A percentile compares a stretch with the other conserved stretches of the same genome.
Evolutionary conservation across 2,113 vertebrate genomes (phyloP).

Genomic region (Silurus meridionalis): DNA sequence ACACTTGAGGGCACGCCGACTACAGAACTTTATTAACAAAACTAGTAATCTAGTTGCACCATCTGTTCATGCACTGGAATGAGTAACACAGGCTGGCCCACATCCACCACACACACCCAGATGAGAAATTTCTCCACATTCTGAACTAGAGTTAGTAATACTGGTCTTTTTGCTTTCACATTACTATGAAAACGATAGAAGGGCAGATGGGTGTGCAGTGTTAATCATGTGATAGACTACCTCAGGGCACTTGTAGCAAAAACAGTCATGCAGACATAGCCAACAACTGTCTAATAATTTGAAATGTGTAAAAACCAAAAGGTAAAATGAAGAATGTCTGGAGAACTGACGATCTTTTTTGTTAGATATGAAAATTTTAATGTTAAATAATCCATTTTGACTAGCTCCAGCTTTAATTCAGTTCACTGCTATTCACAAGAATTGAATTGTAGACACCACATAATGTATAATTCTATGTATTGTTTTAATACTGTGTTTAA

Average conservation of each 20-base stretch:
- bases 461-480: no score
- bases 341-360: no score
- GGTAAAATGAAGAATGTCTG: no score
- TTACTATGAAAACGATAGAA: background rate
- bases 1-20: background rate
- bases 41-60: background rate
- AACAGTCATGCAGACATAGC: background rate
- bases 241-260: background rate
- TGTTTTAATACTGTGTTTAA: no score
- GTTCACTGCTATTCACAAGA: no score
- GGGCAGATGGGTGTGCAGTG: background rate
- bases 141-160: background rate
- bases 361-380: no score
- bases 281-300: background rate
- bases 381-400: no score
- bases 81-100: background rate
- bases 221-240: conserved; percentile 62
- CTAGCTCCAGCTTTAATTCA: no score
- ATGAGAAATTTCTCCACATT: background rate
- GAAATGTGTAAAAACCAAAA: background rate
- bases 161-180: background rate
- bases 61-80: background rate
- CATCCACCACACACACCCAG: background rate
- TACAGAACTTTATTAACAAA: background rate
- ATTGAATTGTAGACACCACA: no score